Evolutionary conservation across 2,113 vertebrate species (phyloP), one percentile per base, ranked within the genome.

Genomic region (Paramisgurnus dabryanus): DNA sequence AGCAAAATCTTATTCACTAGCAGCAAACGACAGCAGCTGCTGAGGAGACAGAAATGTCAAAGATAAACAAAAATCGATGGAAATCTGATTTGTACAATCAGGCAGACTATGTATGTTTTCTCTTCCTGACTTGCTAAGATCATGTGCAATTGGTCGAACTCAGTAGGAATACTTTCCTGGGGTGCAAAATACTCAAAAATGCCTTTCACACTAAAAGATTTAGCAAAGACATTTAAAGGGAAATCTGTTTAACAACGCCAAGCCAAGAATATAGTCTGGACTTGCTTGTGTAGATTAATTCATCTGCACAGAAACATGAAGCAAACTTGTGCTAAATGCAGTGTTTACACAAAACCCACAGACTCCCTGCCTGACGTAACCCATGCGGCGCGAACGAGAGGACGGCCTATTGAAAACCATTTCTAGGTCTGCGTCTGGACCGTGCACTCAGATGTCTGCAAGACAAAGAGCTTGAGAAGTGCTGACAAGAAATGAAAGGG

Each of bases 401-500:
- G 2, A 58, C 1, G 5, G 55, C 7, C 53, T n/a, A 7, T 57
- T 57, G 53, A n/a, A 6, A 57, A 57, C 53, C 6, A 18, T 8
- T 58, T 12, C 6, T n/a, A 58, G 55, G 55, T 18, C 27, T 64
- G 61, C 34, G 15, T 39, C 10, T 22, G 11, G 55, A 40, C 34
- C 9, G 11, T 39, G 39, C 27, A 39, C 22, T 58, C 55, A 58
- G n/a, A 58, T 40, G 18, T 77, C 45, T 67, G 15, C 6, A 6
- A 39, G 41, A 50, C 18, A 0, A 67, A 41, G 27, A 15, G 34
- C 43, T 45, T 18, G 67, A 49, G 12, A 49, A 22, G 27, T 13
- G 12, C 45, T 64, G 39, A 49, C 10, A 53, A 53, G 47, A 53
- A 67, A 74, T 75, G 22, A 18, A 64, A 74, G 53, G n/a, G 39